These are phyloP conservation scores for Ctenopoma kingsleyae DNA, from an alignment of 2,797 vertebrate genomes.

Conservation along the genomic window DNA sequence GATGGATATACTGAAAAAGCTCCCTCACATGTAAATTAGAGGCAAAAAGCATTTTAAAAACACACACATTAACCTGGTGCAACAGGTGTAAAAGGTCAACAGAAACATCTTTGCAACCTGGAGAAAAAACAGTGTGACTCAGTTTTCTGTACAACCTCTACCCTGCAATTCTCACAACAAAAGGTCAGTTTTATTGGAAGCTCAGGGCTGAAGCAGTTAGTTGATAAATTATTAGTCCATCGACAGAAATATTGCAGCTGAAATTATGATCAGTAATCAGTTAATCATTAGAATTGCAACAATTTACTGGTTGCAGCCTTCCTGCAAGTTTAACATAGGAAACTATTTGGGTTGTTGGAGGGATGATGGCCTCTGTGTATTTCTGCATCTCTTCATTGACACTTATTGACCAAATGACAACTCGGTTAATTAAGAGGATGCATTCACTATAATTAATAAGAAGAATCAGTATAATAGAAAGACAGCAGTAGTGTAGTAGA, in stretches of 20 bases:
- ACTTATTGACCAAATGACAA: not conserved
- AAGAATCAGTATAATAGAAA: no score
- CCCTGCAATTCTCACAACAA: not conserved
- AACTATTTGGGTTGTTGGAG: not conserved
- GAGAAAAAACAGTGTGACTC: not conserved
- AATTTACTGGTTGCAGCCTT: not conserved
- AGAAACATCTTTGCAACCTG: slow-evolving; percentile 10
- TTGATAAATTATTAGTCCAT: not conserved
- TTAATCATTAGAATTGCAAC: not conserved
- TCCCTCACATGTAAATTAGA: slow-evolving; percentile 18
- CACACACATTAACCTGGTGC: not conserved
- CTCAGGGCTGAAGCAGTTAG: not conserved
- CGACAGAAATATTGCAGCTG: not conserved
- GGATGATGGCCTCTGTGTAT: no score
- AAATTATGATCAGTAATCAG: no score
- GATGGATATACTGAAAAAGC: not conserved
- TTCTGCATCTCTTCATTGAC: not conserved
- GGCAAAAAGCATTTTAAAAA: not conserved
- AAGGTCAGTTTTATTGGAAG: not conserved
- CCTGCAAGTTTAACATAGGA: not conserved
- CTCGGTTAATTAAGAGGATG: no score
- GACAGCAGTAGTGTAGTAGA: no score
- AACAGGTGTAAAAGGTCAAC: slow-evolving; percentile 9
- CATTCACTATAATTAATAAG: no score
- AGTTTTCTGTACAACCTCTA: not conserved